These are phyloP conservation scores for Procavia capensis DNA, from an alignment of 2,113 vertebrate species.

Conservation along the genomic window DNA sequence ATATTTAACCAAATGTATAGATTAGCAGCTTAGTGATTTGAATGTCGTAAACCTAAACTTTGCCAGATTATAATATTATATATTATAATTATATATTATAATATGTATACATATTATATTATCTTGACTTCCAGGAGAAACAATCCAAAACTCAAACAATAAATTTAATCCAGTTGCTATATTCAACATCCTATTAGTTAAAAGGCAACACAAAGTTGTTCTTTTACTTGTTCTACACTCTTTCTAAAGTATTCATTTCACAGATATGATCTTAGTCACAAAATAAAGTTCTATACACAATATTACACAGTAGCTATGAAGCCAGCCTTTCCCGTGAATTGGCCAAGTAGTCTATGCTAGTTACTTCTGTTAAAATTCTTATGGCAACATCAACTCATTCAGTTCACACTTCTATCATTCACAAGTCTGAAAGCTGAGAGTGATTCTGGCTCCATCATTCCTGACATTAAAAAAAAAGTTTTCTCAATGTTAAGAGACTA, in stretches of 20 bases:
- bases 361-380: conserved; percentile 67
- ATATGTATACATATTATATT: too few species aligned
- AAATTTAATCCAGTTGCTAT: conserved; percentile 40
- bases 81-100: too few species aligned
- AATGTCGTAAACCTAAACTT: conserved; percentile 25
- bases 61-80: not conserved
- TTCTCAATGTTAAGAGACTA: not conserved
- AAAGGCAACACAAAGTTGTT: conserved; percentile 44
- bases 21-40: not conserved
- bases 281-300: conserved; percentile 44
- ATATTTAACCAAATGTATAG: not conserved
- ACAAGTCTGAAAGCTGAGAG: conserved; percentile 32
- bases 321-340: conserved; percentile 60
- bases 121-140: not conserved
- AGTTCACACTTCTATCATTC: conserved; percentile 65
- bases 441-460: conserved; percentile 4
- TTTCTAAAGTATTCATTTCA: conserved; percentile 62
- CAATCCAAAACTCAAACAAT: not conserved
- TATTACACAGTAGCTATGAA: conserved; percentile 63
- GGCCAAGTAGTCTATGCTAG: conserved; percentile 45
- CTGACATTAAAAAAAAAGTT: not conserved
- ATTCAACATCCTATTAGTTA: conserved; percentile 53
- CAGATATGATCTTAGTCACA: conserved; percentile 56
- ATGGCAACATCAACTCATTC: conserved; percentile 56
- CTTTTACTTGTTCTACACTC: conserved; percentile 8